Conservation (phyloP, 1,140 invertebrate genomes). For the Linepithema humile region DNA sequence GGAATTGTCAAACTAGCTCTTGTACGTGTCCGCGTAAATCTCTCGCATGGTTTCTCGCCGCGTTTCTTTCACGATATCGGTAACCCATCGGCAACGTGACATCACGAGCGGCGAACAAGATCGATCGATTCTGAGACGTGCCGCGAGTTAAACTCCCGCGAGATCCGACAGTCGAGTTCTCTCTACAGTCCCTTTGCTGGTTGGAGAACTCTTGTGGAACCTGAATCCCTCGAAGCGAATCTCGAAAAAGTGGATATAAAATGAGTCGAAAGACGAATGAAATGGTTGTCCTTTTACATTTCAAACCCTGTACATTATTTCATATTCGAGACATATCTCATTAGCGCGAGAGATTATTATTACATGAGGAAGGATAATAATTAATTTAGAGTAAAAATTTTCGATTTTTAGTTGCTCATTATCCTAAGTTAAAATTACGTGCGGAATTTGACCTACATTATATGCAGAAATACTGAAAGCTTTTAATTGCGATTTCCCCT, state of each 20-base stretch:
- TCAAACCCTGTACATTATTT: not conserved
- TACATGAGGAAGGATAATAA: not conserved
- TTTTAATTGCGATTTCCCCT: constrained; percentile 6
- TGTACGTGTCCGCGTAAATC: not conserved
- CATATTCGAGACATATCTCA: not conserved
- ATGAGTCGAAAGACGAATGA: not conserved
- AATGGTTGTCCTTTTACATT: not conserved
- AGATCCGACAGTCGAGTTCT: constrained; percentile 13
- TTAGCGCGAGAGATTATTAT: not conserved
- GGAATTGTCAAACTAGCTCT: not conserved
- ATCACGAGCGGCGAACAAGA: constrained; percentile 22
- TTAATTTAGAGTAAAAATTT: not conserved
- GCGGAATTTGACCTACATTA: not conserved
- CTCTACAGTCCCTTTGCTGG: not conserved
- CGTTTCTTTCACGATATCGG: constrained; percentile 20
- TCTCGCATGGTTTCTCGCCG: not conserved
- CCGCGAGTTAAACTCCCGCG: constrained; percentile 36
- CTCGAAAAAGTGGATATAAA: constrained; percentile 5
- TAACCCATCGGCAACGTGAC: constrained; percentile 44
- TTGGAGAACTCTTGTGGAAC: not conserved
- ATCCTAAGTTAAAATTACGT: not conserved
- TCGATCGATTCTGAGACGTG: constrained; percentile 48
- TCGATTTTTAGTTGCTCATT: not conserved
- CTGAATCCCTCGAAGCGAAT: not conserved
- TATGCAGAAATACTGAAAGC: not conserved